phyloP scores from a whole-genome alignment of 2,113 vertebrate species.

The Echinops telfairi region DNA sequence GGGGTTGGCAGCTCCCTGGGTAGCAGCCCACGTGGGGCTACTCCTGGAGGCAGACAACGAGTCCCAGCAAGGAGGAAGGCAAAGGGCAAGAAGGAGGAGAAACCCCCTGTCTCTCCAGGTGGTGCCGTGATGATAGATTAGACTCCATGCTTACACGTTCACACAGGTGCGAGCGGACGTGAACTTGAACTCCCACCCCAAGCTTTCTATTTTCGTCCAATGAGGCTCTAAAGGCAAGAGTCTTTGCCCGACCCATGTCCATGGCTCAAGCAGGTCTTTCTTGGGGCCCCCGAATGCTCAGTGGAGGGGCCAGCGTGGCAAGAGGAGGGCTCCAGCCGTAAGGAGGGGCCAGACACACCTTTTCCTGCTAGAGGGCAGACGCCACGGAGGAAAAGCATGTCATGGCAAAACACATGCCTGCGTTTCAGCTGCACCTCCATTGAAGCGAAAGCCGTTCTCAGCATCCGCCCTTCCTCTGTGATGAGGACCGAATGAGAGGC shows the following conservation, averaged over 20 bases:
- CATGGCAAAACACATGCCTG: not conserved
- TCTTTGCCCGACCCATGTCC: no score
- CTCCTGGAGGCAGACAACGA: no score
- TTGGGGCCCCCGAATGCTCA: rapidly evolving
- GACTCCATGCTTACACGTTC: no score
- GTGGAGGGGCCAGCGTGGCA: rapidly evolving
- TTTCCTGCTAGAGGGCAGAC: not conserved
- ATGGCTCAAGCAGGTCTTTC: not conserved
- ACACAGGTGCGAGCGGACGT: no score
- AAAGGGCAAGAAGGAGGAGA: no score
- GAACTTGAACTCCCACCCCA: not conserved
- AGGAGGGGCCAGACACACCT: not conserved
- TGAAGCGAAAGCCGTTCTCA: not conserved
- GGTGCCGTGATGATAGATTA: no score
- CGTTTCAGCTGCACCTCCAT: not conserved
- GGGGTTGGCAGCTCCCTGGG: no score
- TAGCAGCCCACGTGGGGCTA: no score
- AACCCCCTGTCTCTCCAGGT: no score
- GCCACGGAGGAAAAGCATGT: not conserved
- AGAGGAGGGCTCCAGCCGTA: rapidly evolving
- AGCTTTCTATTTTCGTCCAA: not conserved
- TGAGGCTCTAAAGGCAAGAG: no score
- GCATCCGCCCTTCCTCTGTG: not conserved
- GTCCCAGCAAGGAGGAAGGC: no score
- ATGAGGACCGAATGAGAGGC: not conserved